A percentile compares a stretch with the other conserved stretches of the same genome.
Evolutionary conservation across 2,888 invertebrate genomes (phyloP).

Genomic region (Tridacna crocea): DNA sequence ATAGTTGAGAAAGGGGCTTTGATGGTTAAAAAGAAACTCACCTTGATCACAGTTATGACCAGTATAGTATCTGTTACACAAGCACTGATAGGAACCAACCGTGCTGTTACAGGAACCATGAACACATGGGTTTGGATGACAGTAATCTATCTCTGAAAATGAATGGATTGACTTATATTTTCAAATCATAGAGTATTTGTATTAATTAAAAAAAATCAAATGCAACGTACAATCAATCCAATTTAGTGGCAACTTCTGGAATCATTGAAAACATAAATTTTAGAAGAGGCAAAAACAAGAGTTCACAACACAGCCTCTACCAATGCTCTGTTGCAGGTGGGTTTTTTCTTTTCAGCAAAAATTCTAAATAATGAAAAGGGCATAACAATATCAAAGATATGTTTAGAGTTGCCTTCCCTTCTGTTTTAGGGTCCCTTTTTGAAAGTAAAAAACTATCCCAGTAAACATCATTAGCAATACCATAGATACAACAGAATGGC

Average conservation of each 20-base stretch:
- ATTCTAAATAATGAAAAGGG: no score
- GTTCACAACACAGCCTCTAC: neutral
- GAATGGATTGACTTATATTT: neutral
- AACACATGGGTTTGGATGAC: neutral
- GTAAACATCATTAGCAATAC: no score
- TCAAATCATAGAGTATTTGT: no score
- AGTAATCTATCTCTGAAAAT: slow-evolving; percentile 7
- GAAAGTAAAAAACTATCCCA: no score
- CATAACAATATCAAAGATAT: no score
- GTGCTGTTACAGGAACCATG: neutral
- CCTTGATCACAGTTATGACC: slow-evolving; percentile 7
- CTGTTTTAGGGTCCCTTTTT: no score
- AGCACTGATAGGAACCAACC: slow-evolving; percentile 2
- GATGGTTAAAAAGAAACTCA: neutral
- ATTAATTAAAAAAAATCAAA: no score
- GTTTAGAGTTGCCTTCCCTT: no score
- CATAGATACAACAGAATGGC: no score
- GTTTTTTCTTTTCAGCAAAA: no score
- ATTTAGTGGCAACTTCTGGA: neutral
- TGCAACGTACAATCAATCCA: neutral
- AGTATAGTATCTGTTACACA: neutral
- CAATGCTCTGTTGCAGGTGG: no score
- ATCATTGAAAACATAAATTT: neutral
- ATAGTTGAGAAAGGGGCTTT: no score
- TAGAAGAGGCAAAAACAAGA: neutral